Percentiles rank a stretch among this genome's conserved stretches.
Evolutionary conservation across 2,888 invertebrate genomes (phyloP).

Genomic region (Xestia xanthographa): DNA sequence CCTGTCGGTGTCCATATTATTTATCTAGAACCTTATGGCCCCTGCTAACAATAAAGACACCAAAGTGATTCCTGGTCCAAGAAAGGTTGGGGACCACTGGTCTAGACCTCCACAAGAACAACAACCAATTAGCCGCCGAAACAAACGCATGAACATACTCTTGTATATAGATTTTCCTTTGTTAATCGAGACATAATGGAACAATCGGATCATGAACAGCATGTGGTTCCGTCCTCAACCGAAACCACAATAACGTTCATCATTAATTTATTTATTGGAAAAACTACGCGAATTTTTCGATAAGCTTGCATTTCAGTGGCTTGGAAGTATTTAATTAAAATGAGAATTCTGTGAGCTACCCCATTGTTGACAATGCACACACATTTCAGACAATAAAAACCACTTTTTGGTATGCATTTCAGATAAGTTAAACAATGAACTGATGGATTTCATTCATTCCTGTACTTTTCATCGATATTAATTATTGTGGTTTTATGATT

Average conservation of each 20-base stretch:
- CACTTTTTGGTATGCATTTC: background rate
- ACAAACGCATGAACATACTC: background rate
- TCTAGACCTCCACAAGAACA: background rate
- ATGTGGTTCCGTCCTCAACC: background rate
- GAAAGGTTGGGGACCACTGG: no score
- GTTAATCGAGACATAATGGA: constrained; percentile 15
- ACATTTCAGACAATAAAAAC: constrained; percentile 26
- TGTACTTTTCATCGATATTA: background rate
- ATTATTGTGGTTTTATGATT: constrained; percentile 7
- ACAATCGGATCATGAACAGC: constrained; percentile 6
- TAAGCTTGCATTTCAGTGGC: constrained; percentile 9
- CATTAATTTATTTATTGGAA: constrained; percentile 25
- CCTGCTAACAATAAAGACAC: no score
- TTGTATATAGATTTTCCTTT: background rate
- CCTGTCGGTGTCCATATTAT: no score
- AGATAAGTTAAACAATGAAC: constrained; percentile 38
- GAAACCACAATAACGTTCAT: constrained; percentile 11
- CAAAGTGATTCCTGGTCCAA: no score
- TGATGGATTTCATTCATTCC: constrained; percentile 6
- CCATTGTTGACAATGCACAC: constrained; percentile 12
- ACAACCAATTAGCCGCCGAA: background rate
- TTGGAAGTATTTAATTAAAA: constrained; percentile 35
- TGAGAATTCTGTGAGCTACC: constrained; percentile 23
- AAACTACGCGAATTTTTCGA: constrained; percentile 14
- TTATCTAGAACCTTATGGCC: no score